Evolutionary conservation across 2,113 vertebrate species (phyloP).

Genomic region (Herpailurus yagouaroundi): DNA sequence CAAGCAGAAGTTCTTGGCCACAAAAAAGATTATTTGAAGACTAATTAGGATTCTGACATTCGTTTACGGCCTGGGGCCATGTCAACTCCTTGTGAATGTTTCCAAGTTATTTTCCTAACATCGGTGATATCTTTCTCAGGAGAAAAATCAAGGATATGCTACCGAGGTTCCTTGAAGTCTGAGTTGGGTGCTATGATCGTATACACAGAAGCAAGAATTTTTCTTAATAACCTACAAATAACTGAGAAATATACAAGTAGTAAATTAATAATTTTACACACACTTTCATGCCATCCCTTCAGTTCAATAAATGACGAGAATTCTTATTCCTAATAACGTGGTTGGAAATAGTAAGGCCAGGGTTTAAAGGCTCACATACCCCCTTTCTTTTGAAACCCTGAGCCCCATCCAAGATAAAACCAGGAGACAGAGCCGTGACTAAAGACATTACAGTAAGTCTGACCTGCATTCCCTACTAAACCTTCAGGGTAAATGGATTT

Average conservation of each 20-base stretch:
- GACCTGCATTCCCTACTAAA: constrained; percentile 60
- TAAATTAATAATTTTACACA: not conserved
- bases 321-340: constrained; percentile 43
- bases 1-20: constrained; percentile 54
- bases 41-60: constrained; percentile 66
- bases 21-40: constrained; percentile 39
- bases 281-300: constrained; percentile 28
- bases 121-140: constrained; percentile 56
- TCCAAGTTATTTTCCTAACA: constrained; percentile 49
- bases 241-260: constrained; percentile 36
- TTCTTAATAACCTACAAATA: constrained; percentile 40
- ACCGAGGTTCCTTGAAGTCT: constrained; percentile 54
- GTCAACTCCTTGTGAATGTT: constrained; percentile 50
- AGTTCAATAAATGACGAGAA: constrained; percentile 13
- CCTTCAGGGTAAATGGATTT: constrained; percentile 66
- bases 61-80: constrained; percentile 30
- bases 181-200: not conserved
- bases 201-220: constrained; percentile 30
- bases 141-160: constrained; percentile 32
- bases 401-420: constrained; percentile 46
- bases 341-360: constrained; percentile 40
- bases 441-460: constrained; percentile 39
- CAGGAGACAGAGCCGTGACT: not conserved
- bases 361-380: not conserved
- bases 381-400: constrained; percentile 56